Evolutionary conservation across 2,797 vertebrate genomes (phyloP), one percentile per base, ranked within the genome.

Genomic region (Microtus obscurus): DNA sequence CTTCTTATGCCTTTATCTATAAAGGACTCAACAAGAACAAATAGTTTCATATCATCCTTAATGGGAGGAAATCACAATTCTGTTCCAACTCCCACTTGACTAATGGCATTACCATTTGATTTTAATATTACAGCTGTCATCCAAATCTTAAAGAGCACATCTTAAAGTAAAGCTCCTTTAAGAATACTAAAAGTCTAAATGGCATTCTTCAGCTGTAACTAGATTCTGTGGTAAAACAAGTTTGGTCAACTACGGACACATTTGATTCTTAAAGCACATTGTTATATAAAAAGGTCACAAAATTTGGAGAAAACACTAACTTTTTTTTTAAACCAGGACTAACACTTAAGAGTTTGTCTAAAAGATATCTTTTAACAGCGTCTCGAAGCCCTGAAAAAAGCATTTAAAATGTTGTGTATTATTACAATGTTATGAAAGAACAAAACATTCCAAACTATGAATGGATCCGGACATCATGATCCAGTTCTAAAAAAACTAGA

Each of bases 31-130:
- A 40, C 34, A 83, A 73, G 3, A n/a, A 86, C 85, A 79, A 92
- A 90, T 61, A 76, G 29, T n/a, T 23, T 93, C 65, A 73, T 48
- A 10, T 25, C 53, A 87, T 93, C 65, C 31, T 67, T 94, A 95
- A 89, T 43, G 9, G 87, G 34, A 92, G 31, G 59, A 48, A 29
- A 6, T 78, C 43, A 25, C 89, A 56, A 90, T 76, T 27, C 4
- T 95, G 89, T 94, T 91, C 93, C 61, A 95, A 82, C 19, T 82
- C 21, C 19, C n/a, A 17, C 80, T 67, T 90, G 21, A 96, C 73
- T 77, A 95, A 89, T 21, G 56, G n/a, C n/a, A n/a, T 79, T 53
- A 53, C 34, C 93, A 40, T 87, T 86, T 86, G 10, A 86, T 92
- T 90, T 93, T 95, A 91, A 94, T 89, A 67, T 81, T 69, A 14